phyloP scores from a whole-genome alignment of 2,797 vertebrate species.

The Protosalanx chinensis region DNA sequence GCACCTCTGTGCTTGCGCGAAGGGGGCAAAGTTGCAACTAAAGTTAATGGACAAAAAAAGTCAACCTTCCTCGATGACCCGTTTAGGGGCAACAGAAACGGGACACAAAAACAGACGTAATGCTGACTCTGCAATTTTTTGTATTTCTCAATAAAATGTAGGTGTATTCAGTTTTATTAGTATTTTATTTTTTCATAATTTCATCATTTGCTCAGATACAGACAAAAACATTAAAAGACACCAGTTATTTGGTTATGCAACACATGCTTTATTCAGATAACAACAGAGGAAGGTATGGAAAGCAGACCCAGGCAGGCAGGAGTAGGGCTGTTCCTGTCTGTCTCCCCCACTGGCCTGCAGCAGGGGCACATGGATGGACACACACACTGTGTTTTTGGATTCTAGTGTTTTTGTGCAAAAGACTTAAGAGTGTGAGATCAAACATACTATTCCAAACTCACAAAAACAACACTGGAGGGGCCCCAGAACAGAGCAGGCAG shows the following conservation, averaged over 20 bases:
- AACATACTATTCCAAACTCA: background rate
- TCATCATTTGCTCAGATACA: no score
- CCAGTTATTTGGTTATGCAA: constrained; percentile 1
- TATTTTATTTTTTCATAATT: no score
- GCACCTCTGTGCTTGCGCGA: background rate
- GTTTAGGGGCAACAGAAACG: background rate
- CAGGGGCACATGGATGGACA: constrained; percentile 23
- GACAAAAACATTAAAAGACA: background rate
- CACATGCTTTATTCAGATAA: constrained; percentile 26
- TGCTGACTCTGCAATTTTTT: background rate
- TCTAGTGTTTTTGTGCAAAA: constrained; percentile 37
- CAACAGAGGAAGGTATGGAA: constrained; percentile 17
- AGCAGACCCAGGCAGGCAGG: constrained; percentile 1
- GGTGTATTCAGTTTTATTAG: no score
- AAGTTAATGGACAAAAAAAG: constrained; percentile 7
- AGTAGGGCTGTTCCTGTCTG: background rate
- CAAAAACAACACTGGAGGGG: background rate
- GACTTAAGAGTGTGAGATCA: background rate
- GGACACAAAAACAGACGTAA: background rate
- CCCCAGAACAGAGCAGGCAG: background rate
- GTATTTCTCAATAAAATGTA: no score
- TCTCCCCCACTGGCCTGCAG: constrained; percentile 67
- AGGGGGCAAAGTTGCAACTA: background rate
- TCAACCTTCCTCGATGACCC: background rate
- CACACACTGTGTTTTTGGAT: constrained; percentile 32